phyloP scores from a whole-genome alignment of 1,140 invertebrate genomes.

The Drosophila nebulosa region DNA sequence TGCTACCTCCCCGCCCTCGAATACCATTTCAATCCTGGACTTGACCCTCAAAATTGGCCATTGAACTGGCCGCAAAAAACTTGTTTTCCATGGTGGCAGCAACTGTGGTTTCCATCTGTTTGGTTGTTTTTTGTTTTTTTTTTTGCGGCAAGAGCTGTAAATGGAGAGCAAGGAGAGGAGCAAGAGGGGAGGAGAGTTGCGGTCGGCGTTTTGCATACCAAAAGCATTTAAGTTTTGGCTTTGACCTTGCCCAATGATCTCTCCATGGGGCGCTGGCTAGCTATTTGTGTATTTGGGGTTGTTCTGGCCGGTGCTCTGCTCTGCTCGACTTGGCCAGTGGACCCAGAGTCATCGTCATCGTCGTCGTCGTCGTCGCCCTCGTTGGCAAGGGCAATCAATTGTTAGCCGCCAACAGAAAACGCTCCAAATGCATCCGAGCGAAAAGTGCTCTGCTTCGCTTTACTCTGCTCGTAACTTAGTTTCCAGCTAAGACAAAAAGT shows the following conservation, averaged over 20 bases:
- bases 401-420: conserved; percentile 30
- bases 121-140: conserved; percentile 37
- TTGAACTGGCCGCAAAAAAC: conserved; percentile 68
- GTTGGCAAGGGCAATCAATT: conserved; percentile 73
- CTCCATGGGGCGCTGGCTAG: conserved; percentile 51
- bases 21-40: background rate
- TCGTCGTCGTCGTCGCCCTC: too few species aligned
- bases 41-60: conserved; percentile 65
- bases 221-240: conserved; percentile 54
- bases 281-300: conserved; percentile 1
- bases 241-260: conserved; percentile 65
- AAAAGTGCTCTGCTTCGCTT: background rate
- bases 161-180: background rate
- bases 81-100: conserved; percentile 56
- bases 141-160: conserved; percentile 20
- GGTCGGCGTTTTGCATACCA: conserved; percentile 57
- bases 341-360: background rate
- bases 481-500: conserved; percentile 44
- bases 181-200: conserved; percentile 48
- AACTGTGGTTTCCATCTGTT: conserved; percentile 6
- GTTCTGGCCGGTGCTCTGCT: conserved; percentile 32
- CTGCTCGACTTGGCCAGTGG: conserved; percentile 67
- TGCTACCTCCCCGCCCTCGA: background rate
- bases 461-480: conserved; percentile 59
- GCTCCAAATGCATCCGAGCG: conserved; percentile 69